Conservation (phyloP, 2,113 vertebrate species). For the Octodon degus region DNA sequence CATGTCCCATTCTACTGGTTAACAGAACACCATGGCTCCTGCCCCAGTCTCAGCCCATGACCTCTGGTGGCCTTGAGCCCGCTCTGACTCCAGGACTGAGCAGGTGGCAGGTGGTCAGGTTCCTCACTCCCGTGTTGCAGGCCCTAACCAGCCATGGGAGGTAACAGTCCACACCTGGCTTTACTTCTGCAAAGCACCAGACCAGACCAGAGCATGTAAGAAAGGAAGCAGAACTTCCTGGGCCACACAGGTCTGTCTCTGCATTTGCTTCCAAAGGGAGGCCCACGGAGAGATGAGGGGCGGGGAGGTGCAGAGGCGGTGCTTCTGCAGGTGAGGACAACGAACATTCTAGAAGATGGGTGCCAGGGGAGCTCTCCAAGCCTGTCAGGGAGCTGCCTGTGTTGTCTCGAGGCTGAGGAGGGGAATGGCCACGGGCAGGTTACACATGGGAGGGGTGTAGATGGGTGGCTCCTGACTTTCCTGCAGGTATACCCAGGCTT, state of each 20-base stretch:
- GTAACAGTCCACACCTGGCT: no score
- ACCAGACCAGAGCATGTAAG: neutral
- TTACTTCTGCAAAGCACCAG: neutral
- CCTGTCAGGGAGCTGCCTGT: no score
- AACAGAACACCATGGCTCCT: neutral
- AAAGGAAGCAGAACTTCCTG: neutral
- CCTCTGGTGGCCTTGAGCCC: neutral
- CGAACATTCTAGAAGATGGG: conserved; percentile 40
- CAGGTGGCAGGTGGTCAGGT: no score
- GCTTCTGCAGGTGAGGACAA: neutral
- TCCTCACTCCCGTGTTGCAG: neutral
- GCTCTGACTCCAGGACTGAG: neutral
- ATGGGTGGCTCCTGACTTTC: neutral
- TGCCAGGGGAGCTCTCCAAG: neutral
- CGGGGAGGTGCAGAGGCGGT: neutral
- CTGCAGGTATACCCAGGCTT: neutral
- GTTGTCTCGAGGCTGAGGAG: fast-evolving
- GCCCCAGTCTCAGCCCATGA: neutral
- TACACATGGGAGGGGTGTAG: neutral
- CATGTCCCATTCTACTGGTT: neutral
- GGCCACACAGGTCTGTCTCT: neutral
- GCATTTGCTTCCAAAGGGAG: neutral
- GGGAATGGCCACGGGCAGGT: fast-evolving
- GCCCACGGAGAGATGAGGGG: neutral
- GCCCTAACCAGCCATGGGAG: fast-evolving